phyloP scores from a whole-genome alignment of 2,888 invertebrate genomes.

The Cylloceria caligata region DNA sequence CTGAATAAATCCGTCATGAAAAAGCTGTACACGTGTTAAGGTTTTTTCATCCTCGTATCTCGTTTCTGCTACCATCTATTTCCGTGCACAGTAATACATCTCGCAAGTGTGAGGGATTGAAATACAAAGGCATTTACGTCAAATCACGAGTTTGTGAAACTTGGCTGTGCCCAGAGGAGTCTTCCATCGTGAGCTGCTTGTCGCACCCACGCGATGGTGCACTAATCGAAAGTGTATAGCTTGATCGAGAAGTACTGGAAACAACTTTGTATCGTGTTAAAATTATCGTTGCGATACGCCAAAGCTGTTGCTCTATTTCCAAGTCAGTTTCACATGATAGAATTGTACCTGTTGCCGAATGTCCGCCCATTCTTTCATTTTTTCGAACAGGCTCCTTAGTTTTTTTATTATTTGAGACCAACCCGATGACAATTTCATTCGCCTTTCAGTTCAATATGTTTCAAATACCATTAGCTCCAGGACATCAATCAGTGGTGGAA shows the following conservation, averaged over 20 bases:
- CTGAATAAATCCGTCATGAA: slow-evolving; percentile 1
- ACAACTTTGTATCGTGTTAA: slow-evolving; percentile 4
- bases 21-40: background rate
- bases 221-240: slow-evolving; percentile 25
- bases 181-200: background rate
- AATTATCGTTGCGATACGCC: background rate
- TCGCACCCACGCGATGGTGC: background rate
- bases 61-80: background rate
- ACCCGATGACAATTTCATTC: background rate
- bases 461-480: background rate
- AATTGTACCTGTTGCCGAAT: background rate
- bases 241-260: slow-evolving; percentile 16
- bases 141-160: slow-evolving; percentile 25
- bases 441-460: background rate
- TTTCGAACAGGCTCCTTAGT: background rate
- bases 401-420: background rate
- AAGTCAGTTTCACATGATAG: background rate
- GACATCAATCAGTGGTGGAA: slow-evolving; percentile 5
- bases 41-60: background rate
- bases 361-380: background rate
- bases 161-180: background rate
- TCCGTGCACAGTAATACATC: slow-evolving; percentile 8
- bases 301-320: background rate
- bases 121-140: slow-evolving; percentile 28
- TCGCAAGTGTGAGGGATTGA: background rate